A percentile compares a stretch with the other conserved stretches of the same genome.
Evolutionary conservation across 1,140 invertebrate genomes (phyloP).

Genomic region (Bombus fervidus): DNA sequence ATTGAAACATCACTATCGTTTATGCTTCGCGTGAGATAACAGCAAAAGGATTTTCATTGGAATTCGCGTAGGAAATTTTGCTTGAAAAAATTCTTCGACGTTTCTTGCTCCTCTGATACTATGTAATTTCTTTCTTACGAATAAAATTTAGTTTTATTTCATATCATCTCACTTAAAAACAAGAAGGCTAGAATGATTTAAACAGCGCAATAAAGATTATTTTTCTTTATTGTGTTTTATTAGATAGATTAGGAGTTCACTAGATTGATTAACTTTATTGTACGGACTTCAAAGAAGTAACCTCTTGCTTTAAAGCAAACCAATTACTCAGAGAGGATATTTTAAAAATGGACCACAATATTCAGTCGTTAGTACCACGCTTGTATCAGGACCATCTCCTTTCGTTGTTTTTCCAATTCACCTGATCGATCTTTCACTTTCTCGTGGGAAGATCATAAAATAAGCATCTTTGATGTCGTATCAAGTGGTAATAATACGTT

Average conservation of each 20-base stretch:
- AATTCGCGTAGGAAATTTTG: background rate
- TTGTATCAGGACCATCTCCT: background rate
- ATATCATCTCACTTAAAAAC: no score
- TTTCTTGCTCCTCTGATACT: no score
- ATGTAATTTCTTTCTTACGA: no score
- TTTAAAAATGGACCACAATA: constrained; percentile 7
- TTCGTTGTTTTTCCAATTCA: background rate
- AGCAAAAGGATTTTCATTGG: background rate
- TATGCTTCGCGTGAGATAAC: background rate
- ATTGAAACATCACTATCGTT: constrained; percentile 22
- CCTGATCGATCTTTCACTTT: background rate
- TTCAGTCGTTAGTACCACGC: background rate
- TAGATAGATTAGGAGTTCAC: background rate
- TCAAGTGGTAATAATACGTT: background rate
- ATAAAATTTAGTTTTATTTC: no score
- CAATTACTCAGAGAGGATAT: background rate
- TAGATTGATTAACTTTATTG: background rate
- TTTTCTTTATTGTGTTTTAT: background rate
- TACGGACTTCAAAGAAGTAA: background rate
- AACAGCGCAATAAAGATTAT: background rate
- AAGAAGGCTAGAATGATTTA: background rate
- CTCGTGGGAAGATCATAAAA: background rate
- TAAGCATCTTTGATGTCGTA: background rate
- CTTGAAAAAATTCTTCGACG: background rate
- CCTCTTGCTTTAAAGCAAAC: background rate